Base-by-base conservation (phyloP, 2,888 invertebrate genomes). In the Eilema griseolum region DNA sequence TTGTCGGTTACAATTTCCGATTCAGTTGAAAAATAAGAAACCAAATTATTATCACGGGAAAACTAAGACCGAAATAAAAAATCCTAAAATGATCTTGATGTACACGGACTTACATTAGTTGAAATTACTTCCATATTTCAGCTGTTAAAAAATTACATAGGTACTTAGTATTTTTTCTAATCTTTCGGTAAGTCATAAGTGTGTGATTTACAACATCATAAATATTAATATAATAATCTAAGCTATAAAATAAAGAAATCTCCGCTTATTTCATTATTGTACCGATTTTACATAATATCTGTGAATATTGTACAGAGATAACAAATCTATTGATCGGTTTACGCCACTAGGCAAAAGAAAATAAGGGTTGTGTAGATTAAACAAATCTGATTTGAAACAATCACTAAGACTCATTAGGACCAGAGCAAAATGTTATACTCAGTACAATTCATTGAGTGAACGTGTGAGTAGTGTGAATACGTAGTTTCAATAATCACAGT, bases 311-410 rank as follows among this genome's bases (percentile, higher is more conserved):
- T 20, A 10, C n/a, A 52, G n/a, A 52, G 52, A 52, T 52, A 52
- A 52, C 52, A 52, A 52, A 52, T 52, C 2, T 52, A 52, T 52
- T 52, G 52, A 52, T 52, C 52, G 52, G n/a, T 52, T n/a, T 52
- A 52, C n/a, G 52, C n/a, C 52, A 75, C 62, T 24, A 23, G 75
- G 37, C 37, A 33, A 20, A 74, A 41, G 60, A 52, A n/a, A 52
- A 52, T 20, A 52, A 52, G n/a, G 41, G 41, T 3, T 41, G 16
- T 16, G 33, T 20, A n/a, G 52, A n/a, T 52, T 52, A 52, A n/a
- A n/a, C n/a, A 52, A 52, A 52, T n/a, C 52, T 52, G 52, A 52
- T 52, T 46, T n/a, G 52, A 2, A 52, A 52, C 52, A 52, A 52
- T 8, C 2, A n/a, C n/a, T 3, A 1, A 20, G 16, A 3, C 41